Evolutionary conservation across 2,113 vertebrate species (phyloP).

Genomic region (Rhineura floridana): DNA sequence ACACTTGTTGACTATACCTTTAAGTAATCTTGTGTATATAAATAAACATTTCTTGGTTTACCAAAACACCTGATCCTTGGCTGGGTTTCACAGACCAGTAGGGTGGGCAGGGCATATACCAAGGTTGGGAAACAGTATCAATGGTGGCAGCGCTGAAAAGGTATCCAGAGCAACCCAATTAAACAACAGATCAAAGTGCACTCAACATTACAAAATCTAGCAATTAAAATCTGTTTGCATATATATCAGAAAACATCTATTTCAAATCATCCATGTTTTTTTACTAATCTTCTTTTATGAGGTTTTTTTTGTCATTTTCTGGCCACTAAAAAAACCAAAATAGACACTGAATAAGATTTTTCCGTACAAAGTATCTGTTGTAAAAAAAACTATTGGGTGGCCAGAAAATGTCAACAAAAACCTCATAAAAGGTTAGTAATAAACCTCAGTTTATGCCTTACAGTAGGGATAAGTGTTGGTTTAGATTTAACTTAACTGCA

Average conservation of each 20-base stretch:
- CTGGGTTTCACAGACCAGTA: no score
- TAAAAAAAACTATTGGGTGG: not conserved
- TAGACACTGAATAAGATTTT: not conserved
- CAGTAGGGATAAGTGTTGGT: slow-evolving; percentile 12
- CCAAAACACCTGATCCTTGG: no score
- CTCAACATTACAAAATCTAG: no score
- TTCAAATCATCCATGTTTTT: not conserved
- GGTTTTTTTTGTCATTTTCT: no score
- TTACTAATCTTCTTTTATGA: no score
- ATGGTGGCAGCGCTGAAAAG: no score
- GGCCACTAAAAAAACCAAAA: not conserved
- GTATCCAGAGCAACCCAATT: no score
- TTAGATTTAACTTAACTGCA: slow-evolving; percentile 25
- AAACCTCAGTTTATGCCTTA: slow-evolving; percentile 1
- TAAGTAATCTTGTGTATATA: no score
- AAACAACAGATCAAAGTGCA: not conserved
- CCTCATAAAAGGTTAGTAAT: not conserved
- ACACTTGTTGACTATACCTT: no score
- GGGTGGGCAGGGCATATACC: no score
- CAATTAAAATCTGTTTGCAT: not conserved
- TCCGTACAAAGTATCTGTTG: not conserved
- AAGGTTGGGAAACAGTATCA: no score
- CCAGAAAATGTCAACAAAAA: not conserved
- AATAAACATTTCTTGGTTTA: no score
- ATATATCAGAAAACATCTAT: not conserved